Conservation (phyloP, 1,140 invertebrate genomes). For the Cydia amplana region DNA sequence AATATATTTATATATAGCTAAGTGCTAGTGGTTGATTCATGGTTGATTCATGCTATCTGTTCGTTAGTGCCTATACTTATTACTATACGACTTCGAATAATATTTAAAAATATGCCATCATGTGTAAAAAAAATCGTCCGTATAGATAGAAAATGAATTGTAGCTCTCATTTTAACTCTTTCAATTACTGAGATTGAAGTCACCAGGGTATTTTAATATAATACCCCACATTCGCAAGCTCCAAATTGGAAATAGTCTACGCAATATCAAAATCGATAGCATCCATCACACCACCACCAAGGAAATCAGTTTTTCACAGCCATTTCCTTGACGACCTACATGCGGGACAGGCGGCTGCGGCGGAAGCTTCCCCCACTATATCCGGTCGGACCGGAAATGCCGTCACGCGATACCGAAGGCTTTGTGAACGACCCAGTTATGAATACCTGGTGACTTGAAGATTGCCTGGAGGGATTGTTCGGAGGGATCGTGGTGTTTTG, state of each 20-base stretch:
- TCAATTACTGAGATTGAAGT: neutral
- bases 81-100: too few relatives aligned
- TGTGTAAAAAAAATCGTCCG: too few relatives aligned
- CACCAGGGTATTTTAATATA: neutral
- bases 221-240: neutral
- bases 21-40: too few relatives aligned
- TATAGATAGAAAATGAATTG: too few relatives aligned
- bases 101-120: too few relatives aligned
- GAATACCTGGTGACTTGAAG: slow-evolving; percentile 14
- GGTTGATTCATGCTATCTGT: too few relatives aligned
- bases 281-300: slow-evolving; percentile 8
- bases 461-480: slow-evolving; percentile 1
- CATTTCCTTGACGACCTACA: slow-evolving; percentile 40
- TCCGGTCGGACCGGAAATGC: slow-evolving; percentile 40
- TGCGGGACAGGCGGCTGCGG: slow-evolving; percentile 38
- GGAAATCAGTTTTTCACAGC: slow-evolving; percentile 25
- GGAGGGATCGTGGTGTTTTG: slow-evolving; percentile 9
- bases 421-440: slow-evolving; percentile 42
- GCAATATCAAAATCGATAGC: neutral
- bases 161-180: neutral
- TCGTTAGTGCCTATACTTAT: too few relatives aligned
- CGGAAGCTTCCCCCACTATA: slow-evolving; percentile 33
- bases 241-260: slow-evolving; percentile 32
- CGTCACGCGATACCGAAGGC: slow-evolving; percentile 39
- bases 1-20: neutral